Base-by-base conservation (phyloP, 2,888 invertebrate species). In the Corythucha ciliata region DNA sequence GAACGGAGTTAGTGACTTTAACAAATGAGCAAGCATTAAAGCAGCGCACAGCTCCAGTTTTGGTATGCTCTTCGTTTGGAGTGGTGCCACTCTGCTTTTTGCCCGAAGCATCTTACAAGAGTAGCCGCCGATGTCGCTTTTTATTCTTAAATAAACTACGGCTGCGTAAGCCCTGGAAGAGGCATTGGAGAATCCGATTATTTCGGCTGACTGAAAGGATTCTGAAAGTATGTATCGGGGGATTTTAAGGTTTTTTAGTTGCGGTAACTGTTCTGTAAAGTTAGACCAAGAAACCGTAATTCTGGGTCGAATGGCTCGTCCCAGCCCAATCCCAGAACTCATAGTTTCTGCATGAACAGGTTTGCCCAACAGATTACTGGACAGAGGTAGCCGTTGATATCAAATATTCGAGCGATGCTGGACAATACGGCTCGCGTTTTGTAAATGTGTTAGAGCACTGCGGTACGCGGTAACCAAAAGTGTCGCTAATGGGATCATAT, bases 361-460 rank as follows among this genome's bases (percentile, higher is more conserved):
- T 58, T 58, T 12, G 51, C 48, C 20, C 16, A 20, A 21, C 57
- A 39, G 1, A 54, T 27, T 1, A 37, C 39, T n/a, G 57, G 59
- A 4, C 49, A 32, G 4, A 56, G 20, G 14, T 40, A 50, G 1
- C 59, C 58, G 16, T 53, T 8, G 1, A 58, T 56, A 29, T 59
- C 58, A 40, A 48, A 60, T 24, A 60, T 26, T 2, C 49, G 25
- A 1, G 60, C 57, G 8, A 58, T 49, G 4, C 32, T 18, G 2
- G 58, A 57, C 3, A 57, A 33, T 21, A 60, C 25, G n/a, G 34
- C 12, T n/a, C n/a, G 2, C 57, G 46, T 39, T 58, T 58, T 5
- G 59, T 59, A 1, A 33, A 18, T 6, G 21, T 4, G 1, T n/a
- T 5, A 7, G 24, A 24, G 6, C 34, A 22, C 4, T 16, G 7